These are phyloP conservation scores for Tachysurus vachellii DNA, from an alignment of 2,113 vertebrate species.

Conservation along the genomic window DNA sequence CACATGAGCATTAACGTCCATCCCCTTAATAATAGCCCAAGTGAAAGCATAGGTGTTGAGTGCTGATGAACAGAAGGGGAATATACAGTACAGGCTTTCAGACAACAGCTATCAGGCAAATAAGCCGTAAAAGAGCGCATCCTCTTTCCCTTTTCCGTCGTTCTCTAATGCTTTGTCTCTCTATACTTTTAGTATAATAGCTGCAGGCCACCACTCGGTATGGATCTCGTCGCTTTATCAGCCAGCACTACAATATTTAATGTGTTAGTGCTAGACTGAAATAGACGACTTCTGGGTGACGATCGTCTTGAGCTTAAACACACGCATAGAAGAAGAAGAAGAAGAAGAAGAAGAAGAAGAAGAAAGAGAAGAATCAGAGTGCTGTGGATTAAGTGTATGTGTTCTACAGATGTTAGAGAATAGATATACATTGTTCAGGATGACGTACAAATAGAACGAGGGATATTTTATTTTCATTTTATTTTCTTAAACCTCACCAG, in stretches of 20 bases:
- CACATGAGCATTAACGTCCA: neutral
- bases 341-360: conserved; percentile 15
- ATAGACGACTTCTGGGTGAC: conserved; percentile 55
- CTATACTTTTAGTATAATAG: conserved; percentile 39
- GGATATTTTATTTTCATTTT: neutral
- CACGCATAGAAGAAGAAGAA: conserved; percentile 3
- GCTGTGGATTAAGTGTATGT: neutral
- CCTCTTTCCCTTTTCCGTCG: conserved; percentile 43
- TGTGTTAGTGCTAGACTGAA: conserved; percentile 57
- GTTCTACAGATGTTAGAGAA: neutral
- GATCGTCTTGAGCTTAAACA: conserved; percentile 59
- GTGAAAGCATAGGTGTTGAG: neutral
- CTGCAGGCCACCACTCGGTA: conserved; percentile 19
- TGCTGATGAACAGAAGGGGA: conserved; percentile 8
- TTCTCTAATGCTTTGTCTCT: conserved; percentile 41
- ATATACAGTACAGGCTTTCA: conserved; percentile 8
- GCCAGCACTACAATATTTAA: conserved; percentile 63
- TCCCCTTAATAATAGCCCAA: neutral
- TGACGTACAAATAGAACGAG: no score
- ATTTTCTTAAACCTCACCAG: neutral
- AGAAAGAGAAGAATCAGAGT: neutral
- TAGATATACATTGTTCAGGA: neutral
- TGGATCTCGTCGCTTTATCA: conserved; percentile 51
- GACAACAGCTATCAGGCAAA: conserved; percentile 6
- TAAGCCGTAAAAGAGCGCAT: conserved; percentile 43